Percentiles rank a stretch among this genome's conserved stretches.
Conservation (phyloP, 2,113 vertebrate species). For the Ranitomeya imitator region DNA sequence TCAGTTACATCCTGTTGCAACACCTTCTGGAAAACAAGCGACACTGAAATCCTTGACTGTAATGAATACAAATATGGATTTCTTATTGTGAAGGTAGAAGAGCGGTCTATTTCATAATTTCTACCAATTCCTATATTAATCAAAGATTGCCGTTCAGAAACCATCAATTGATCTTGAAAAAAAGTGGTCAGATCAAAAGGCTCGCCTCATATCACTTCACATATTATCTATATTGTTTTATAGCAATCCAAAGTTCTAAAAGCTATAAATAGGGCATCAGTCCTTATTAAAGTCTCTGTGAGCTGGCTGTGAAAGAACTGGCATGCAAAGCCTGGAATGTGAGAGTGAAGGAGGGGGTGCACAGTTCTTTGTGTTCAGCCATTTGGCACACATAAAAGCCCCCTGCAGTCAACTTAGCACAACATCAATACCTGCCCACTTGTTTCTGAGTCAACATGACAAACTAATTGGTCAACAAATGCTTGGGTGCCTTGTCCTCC, state of each 20-base stretch:
- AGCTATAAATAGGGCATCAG: not conserved
- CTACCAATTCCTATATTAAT: too few species aligned
- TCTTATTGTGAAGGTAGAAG: too few species aligned
- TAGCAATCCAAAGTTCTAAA: not conserved
- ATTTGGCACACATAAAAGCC: slow-evolving; percentile 31
- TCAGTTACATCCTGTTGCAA: too few species aligned
- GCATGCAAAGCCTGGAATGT: not conserved
- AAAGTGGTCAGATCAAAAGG: too few species aligned
- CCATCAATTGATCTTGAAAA: too few species aligned
- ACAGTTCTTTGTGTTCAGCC: slow-evolving; percentile 23
- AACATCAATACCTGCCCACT: slow-evolving; percentile 40
- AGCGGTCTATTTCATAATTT: too few species aligned
- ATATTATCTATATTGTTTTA: not conserved
- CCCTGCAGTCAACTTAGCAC: slow-evolving; percentile 42
- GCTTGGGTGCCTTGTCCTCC: slow-evolving; percentile 1
- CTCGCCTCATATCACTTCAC: too few species aligned
- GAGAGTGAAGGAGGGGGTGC: not conserved
- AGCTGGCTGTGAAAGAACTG: not conserved
- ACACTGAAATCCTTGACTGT: too few species aligned
- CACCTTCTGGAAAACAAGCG: too few species aligned
- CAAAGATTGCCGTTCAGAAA: too few species aligned
- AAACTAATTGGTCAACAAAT: slow-evolving; percentile 53
- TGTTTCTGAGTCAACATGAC: slow-evolving; percentile 47
- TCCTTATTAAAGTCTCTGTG: not conserved
- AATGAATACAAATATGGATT: too few species aligned